Percentiles rank a stretch among this genome's conserved stretches.
Conservation (phyloP, 2,113 vertebrate genomes). For the Polyodon spathula region DNA sequence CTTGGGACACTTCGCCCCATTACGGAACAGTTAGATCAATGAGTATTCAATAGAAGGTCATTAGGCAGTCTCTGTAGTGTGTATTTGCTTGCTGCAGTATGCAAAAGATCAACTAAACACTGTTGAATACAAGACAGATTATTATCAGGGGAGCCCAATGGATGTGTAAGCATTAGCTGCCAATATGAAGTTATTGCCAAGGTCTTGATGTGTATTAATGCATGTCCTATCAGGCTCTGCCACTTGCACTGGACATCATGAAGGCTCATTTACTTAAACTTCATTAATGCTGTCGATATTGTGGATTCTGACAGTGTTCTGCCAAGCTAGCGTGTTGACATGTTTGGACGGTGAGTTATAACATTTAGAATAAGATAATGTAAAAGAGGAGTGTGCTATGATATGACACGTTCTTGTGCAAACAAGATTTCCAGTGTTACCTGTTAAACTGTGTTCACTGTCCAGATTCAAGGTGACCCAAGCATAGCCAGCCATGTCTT, state of each 20-base stretch:
- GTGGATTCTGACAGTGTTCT: neutral
- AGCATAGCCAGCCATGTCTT: no score
- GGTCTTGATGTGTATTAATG: conserved; percentile 21
- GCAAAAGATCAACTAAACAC: conserved; percentile 20
- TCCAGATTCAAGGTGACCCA: no score
- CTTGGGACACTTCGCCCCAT: conserved; percentile 21
- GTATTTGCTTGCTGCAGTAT: conserved; percentile 15
- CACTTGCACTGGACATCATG: conserved; percentile 13
- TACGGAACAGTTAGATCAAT: conserved; percentile 24
- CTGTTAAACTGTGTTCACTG: no score
- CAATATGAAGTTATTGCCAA: conserved; percentile 5
- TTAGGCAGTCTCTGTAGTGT: conserved; percentile 24
- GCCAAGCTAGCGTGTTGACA: conserved; percentile 8
- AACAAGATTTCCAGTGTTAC: no score
- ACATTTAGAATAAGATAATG: no score
- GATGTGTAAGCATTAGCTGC: conserved; percentile 11
- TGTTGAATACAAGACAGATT: conserved; percentile 21
- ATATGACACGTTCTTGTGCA: no score
- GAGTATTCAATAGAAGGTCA: conserved; percentile 26
- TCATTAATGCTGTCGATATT: conserved; percentile 22
- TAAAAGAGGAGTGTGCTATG: no score
- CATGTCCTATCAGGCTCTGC: conserved; percentile 13
- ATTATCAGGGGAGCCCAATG: conserved; percentile 18
- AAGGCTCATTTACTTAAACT: conserved; percentile 22
- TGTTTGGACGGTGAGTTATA: neutral